Evolutionary conservation across 2,797 vertebrate genomes (phyloP), one percentile per base, ranked within the genome.

Genomic region (Holocentrus rufus): DNA sequence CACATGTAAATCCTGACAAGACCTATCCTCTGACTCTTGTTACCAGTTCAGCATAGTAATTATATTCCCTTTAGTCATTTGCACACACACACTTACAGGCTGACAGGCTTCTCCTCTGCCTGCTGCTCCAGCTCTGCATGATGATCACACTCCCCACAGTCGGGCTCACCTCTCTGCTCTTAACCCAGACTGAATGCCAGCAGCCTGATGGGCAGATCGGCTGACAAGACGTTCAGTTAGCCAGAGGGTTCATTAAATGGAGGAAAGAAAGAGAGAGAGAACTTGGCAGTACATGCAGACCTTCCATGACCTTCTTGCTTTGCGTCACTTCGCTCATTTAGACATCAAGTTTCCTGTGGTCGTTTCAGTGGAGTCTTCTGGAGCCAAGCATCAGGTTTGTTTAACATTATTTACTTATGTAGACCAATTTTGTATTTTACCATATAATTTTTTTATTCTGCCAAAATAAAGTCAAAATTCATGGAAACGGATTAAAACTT

Each of bases 121-220:
- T 67, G 65, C 34, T 31, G 15, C 72, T 53, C 65, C 15, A 57
- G 47, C 5, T 58, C 72, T 84, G 72, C 59, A 77, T 84, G 65
- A 73, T 27, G 77, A 80, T 83, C 31, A 39, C 4, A 25, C 34
- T 72, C 68, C 70, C 46, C 7, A 5, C 63, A 60, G 52, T n/a
- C 59, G 15, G 3, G 39, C 49, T 17, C 69, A 23, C 36, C 36
- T 9, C 36, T 34, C 36, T 39, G 36, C 36, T 72, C 44, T 72
- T 57, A 52, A 61, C 69, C 53, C 47, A 60, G 52, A 47, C 36
- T 39, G 7, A 9, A 39, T 9, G 36, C 7, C 7, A 39, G 6
- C 31, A 8, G 31, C 31, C 31, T 1, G 60, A 56, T 59, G 65
- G 56, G 27, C 22, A 0, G 17, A 72, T 58, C 10, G 39, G 53